Percentiles rank a stretch among this genome's conserved stretches.
Evolutionary conservation across 2,797 vertebrate genomes (phyloP).

Genomic region (Benthosema pterotum): DNA sequence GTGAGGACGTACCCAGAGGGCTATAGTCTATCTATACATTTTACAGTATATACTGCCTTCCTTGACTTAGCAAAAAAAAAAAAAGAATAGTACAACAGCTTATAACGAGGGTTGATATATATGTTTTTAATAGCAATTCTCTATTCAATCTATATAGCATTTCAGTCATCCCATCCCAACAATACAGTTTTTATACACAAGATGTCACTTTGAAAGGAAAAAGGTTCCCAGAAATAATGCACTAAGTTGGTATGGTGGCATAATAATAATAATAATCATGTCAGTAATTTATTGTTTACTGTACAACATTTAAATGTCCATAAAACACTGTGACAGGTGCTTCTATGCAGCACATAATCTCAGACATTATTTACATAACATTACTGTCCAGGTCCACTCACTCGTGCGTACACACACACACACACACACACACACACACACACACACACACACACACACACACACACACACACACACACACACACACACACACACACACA

Average conservation of each 20-base stretch:
- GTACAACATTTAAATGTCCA: constrained; percentile 59
- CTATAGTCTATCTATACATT: no score
- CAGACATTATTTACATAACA: constrained; percentile 33
- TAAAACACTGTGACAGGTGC: constrained; percentile 52
- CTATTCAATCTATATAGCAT: constrained; percentile 53
- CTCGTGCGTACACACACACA: constrained; percentile 9
- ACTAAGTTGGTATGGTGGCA: constrained; percentile 54
- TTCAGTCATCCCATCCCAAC: constrained; percentile 46
- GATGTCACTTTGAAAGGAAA: constrained; percentile 50
- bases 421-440: constrained; percentile 27
- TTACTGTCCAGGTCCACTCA: constrained; percentile 20
- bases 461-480: constrained; percentile 25
- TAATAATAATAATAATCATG: constrained; percentile 47
- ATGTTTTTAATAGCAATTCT: constrained; percentile 75
- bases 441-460: constrained; percentile 31
- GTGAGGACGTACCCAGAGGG: no score
- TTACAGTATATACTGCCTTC: constrained; percentile 16
- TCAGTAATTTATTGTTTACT: constrained; percentile 40
- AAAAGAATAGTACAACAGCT: constrained; percentile 56
- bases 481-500: constrained; percentile 24
- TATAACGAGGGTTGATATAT: constrained; percentile 41
- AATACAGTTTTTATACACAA: constrained; percentile 58
- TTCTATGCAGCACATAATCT: constrained; percentile 36
- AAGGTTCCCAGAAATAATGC: constrained; percentile 59
- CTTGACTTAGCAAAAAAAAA: constrained; percentile 29